Base-by-base conservation (phyloP, 2,888 invertebrate species). In the Pristionchus exspectatus region DNA sequence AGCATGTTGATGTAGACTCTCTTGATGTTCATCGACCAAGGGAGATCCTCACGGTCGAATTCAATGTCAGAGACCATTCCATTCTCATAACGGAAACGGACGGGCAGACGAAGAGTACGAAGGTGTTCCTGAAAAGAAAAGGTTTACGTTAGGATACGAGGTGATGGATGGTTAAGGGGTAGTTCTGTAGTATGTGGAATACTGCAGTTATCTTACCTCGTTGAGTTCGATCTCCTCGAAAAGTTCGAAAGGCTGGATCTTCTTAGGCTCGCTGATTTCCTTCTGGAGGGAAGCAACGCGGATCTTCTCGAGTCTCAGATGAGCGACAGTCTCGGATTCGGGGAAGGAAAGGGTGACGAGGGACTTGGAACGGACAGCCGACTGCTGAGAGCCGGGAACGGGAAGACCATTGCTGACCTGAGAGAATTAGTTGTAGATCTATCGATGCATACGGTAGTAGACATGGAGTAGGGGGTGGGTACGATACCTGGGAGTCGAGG, bases 21-120 rank as follows among this genome's bases (percentile, higher is more conserved):
- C 92, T 95, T 95, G 88, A 92, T 90, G 91, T 95, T 95, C 90
- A 90, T 93, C 24, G 93, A 92, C 94, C 94, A 94, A 69, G 92
- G 90, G 14, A 90, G 83, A 69, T 94, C 94, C 44, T 91, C 89
- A n/a, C 89, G 77, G 74, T 91, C 84, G 91, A 94, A 94, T 86
- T 92, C 91, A 85, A 92, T 84, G 56, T 92, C 91, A 81, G 92
- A 92, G 86, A 94, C 91, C 72, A 91, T 24, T 74, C 92, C 92
- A n/a, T 89, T 27, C 85, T 90, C 89, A 88, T 91, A 87, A 56
- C 88, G 90, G 90, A 93, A 91, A 44, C 90, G 90, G 27, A 90
- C 56, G 77, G 90, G 90, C n/a, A 90, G 85, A 83, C 74, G 88
- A 38, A 88, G 54, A 12, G 21, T 18, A 38, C 81, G 77, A 27